Evolutionary conservation across 2,888 invertebrate species (phyloP).

Genomic region (Anaspis maculata): DNA sequence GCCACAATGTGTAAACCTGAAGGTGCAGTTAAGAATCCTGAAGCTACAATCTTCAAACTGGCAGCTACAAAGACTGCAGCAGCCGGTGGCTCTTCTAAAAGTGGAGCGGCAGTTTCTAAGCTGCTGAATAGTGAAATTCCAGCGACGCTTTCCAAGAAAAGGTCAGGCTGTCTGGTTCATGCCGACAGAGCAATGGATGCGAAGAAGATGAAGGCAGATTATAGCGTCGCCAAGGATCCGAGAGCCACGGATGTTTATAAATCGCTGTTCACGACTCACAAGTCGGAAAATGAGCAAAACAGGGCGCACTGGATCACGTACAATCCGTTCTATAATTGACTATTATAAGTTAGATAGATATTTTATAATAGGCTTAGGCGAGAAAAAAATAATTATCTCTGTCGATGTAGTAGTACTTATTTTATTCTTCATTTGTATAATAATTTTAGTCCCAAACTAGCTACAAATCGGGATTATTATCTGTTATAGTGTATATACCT

Average conservation of each 20-base stretch:
- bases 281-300: constrained; percentile 76
- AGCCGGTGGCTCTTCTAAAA: not conserved
- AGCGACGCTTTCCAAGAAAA: constrained; percentile 18
- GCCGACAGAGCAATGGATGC: constrained; percentile 50
- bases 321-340: constrained; percentile 81
- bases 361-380: too few species aligned
- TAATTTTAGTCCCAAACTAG: too few species aligned
- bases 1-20: too few species aligned
- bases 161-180: constrained; percentile 19
- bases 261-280: constrained; percentile 88
- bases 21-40: too few species aligned
- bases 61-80: not conserved
- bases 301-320: constrained; percentile 97
- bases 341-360: too few species aligned
- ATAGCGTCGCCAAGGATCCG: constrained; percentile 86
- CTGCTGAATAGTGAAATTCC: not conserved
- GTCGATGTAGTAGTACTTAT: too few species aligned
- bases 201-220: constrained; percentile 69
- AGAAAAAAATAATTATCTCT: too few species aligned
- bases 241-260: constrained; percentile 87
- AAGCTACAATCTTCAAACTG: too few species aligned
- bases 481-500: too few species aligned
- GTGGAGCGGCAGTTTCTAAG: not conserved
- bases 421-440: too few species aligned
- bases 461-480: too few species aligned